These are phyloP conservation scores for Diachrysia chrysitis DNA, from an alignment of 2,888 invertebrate genomes.

Conservation along the genomic window DNA sequence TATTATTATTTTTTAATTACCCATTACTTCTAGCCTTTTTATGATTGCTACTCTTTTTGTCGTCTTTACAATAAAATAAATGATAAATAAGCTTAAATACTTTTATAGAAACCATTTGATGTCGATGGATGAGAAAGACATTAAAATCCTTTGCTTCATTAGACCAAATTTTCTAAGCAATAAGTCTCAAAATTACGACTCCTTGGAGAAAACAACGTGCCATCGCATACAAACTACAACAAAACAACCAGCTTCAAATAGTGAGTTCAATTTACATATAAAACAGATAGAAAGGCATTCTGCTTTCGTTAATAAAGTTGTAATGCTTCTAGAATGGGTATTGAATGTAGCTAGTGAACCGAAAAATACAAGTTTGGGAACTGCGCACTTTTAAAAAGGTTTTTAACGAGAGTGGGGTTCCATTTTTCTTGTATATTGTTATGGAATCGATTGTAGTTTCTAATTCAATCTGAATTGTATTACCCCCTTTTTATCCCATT, in stretches of 20 bases:
- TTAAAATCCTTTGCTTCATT: neutral
- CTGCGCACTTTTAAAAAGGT: neutral
- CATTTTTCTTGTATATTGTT: neutral
- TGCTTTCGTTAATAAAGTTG: constrained; percentile 34
- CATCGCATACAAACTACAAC: constrained; percentile 38
- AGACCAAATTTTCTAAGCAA: neutral
- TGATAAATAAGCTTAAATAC: no score
- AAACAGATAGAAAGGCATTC: constrained; percentile 15
- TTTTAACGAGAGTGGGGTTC: neutral
- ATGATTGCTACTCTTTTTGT: no score
- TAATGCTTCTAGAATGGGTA: constrained; percentile 26
- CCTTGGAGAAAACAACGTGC: constrained; percentile 32
- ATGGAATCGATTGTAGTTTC: neutral
- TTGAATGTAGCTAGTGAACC: constrained; percentile 23
- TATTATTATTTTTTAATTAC: no score
- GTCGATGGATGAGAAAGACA: neutral
- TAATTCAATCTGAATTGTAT: neutral
- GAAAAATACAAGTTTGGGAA: constrained; percentile 27
- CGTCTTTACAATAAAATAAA: no score
- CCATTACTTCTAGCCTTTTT: no score
- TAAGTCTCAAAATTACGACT: neutral
- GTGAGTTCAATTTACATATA: constrained; percentile 32
- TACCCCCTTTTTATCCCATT: no score
- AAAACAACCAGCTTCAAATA: constrained; percentile 16
- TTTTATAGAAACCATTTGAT: no score